phyloP scores from a whole-genome alignment of 2,113 vertebrate species.

The Cynoglossus semilaevis region DNA sequence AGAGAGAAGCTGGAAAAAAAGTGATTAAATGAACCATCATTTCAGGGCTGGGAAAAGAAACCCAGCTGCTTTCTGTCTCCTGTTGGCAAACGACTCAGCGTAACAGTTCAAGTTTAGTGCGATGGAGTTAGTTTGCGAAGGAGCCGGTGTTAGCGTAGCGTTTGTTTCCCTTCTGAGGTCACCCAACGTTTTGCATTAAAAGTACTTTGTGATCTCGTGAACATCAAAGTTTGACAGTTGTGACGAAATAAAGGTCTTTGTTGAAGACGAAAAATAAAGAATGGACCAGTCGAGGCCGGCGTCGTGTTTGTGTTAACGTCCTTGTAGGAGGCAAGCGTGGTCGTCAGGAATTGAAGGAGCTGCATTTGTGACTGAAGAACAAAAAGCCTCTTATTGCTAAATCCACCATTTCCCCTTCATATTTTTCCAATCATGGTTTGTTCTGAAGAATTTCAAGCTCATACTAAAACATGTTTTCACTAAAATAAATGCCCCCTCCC shows the following conservation, averaged over 20 bases:
- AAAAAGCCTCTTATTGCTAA: slow-evolving; percentile 63
- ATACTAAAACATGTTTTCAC: slow-evolving; percentile 72
- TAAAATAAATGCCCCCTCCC: slow-evolving; percentile 54
- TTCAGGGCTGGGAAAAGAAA: no score
- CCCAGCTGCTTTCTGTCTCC: no score
- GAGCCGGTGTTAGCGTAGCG: no score
- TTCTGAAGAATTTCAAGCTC: slow-evolving; percentile 63
- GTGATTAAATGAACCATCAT: no score
- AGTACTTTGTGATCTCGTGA: not conserved
- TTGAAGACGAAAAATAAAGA: not conserved
- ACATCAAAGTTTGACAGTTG: not conserved
- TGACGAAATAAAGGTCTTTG: not conserved
- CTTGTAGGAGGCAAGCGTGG: slow-evolving; percentile 1
- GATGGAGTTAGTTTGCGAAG: no score
- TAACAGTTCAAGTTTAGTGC: no score
- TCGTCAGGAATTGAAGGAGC: slow-evolving; percentile 6
- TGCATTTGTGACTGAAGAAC: slow-evolving; percentile 46
- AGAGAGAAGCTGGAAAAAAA: no score
- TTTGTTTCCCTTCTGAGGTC: no score
- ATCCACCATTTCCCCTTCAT: slow-evolving; percentile 66
- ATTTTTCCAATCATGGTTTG: slow-evolving; percentile 73
- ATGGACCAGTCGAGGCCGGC: not conserved
- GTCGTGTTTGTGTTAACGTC: slow-evolving; percentile 11
- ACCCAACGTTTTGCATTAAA: no score
- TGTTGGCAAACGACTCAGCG: no score